A percentile compares a stretch with the other conserved stretches of the same genome.
phyloP scores from a whole-genome alignment of 2,113 vertebrate genomes.

The Entosphenus tridentatus region DNA sequence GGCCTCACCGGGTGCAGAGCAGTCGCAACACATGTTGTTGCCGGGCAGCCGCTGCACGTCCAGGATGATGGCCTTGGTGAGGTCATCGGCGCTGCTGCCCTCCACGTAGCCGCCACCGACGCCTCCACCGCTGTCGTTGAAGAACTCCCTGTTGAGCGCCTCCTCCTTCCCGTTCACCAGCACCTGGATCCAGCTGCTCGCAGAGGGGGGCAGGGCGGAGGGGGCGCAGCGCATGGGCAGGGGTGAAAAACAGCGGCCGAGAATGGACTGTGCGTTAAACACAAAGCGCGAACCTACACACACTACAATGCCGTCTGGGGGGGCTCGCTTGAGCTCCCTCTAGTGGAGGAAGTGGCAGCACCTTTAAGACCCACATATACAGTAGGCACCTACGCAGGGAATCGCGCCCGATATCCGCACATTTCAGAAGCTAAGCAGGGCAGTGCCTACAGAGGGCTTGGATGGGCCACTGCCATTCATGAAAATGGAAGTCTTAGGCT shows the following conservation, averaged over 20 bases:
- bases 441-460: too few relatives aligned
- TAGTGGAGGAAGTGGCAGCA: too few relatives aligned
- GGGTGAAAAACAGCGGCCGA: neutral
- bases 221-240: too few relatives aligned
- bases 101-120: neutral
- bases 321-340: too few relatives aligned
- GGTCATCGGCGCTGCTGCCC: conserved; percentile 22
- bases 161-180: conserved; percentile 33
- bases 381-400: too few relatives aligned
- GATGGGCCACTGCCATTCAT: too few relatives aligned
- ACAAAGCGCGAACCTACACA: neutral
- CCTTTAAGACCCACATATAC: too few relatives aligned
- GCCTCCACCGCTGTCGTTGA: conserved; percentile 12
- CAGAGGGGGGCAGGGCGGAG: too few relatives aligned
- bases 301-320: too few relatives aligned
- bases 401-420: too few relatives aligned
- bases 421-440: too few relatives aligned
- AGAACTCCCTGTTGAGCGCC: conserved; percentile 24
- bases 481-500: too few relatives aligned
- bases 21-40: conserved; percentile 28
- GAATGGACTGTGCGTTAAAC: neutral
- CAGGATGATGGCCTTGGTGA: conserved; percentile 21
- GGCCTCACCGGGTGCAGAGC: conserved; percentile 21
- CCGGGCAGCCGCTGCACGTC: conserved; percentile 24
- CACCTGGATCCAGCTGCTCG: conserved; percentile 27